These are phyloP conservation scores for Neodon shergylaensis DNA, from an alignment of 2,113 vertebrate species.

Conservation along the genomic window DNA sequence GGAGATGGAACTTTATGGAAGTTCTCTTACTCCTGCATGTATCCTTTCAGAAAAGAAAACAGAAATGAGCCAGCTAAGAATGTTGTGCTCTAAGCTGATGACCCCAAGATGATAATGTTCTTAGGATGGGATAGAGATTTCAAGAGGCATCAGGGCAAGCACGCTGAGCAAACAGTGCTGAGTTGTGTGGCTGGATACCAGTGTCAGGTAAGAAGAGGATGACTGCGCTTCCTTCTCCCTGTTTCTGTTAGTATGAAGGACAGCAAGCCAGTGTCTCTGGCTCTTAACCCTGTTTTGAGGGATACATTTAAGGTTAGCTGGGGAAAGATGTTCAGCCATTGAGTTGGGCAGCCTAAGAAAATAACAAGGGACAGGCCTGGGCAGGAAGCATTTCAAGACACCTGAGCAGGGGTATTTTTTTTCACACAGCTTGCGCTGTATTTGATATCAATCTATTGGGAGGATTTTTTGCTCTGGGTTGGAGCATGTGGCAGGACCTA, in stretches of 20 bases:
- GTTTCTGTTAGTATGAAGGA: neutral
- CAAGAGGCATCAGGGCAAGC: neutral
- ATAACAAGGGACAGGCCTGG: neutral
- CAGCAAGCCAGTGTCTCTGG: neutral
- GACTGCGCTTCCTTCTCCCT: neutral
- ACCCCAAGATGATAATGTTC: neutral
- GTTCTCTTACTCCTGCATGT: neutral
- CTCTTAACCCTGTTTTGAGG: neutral
- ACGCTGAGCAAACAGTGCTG: accelerated
- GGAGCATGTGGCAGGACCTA: too few species aligned
- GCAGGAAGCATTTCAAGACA: neutral
- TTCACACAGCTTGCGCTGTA: neutral
- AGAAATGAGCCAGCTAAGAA: neutral
- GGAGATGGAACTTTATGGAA: neutral
- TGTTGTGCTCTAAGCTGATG: neutral
- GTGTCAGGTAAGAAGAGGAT: neutral
- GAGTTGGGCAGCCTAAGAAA: neutral
- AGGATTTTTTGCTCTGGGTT: neutral
- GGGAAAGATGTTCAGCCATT: neutral
- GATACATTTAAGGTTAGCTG: neutral
- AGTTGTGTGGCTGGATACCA: neutral
- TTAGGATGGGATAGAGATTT: neutral
- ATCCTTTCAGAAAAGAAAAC: neutral
- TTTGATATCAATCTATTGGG: neutral
- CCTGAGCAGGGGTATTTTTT: neutral